Evolutionary conservation across 1,140 invertebrate genomes (phyloP).

Genomic region (Wasmannia auropunctata): DNA sequence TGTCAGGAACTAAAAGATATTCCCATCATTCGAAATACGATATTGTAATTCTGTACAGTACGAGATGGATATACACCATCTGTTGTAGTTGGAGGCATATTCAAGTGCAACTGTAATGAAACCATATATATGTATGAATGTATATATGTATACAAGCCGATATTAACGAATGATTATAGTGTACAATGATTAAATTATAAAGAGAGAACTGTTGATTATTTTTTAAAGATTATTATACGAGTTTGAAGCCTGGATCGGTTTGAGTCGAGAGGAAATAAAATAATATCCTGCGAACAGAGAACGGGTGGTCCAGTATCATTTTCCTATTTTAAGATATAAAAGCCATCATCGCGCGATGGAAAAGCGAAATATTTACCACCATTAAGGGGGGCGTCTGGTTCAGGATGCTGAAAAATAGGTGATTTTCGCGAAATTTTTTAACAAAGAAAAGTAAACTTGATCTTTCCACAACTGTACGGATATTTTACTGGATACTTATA

Average conservation of each 20-base stretch:
- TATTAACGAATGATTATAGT: slow-evolving; percentile 32
- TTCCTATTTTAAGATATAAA: slow-evolving; percentile 10
- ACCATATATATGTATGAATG: slow-evolving; percentile 57
- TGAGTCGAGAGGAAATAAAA: slow-evolving; percentile 12
- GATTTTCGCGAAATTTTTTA: no score
- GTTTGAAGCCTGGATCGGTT: slow-evolving; percentile 11
- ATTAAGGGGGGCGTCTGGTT: no score
- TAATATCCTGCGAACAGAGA: not conserved
- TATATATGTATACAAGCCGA: slow-evolving; percentile 17
- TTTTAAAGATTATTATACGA: slow-evolving; percentile 61
- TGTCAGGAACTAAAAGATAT: not conserved
- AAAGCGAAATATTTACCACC: not conserved
- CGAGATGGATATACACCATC: slow-evolving; percentile 8
- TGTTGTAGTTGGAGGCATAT: not conserved
- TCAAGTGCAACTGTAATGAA: slow-evolving; percentile 34
- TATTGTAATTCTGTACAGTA: not conserved
- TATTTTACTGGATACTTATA: no score
- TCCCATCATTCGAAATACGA: not conserved
- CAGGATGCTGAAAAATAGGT: no score
- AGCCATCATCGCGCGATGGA: not conserved
- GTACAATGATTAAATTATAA: slow-evolving; percentile 27
- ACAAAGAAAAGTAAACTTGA: no score
- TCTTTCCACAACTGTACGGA: no score
- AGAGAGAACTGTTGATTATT: slow-evolving; percentile 50
- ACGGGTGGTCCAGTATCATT: not conserved